phyloP scores from a whole-genome alignment of 1,140 invertebrate genomes.

The Papilio xuthus region DNA sequence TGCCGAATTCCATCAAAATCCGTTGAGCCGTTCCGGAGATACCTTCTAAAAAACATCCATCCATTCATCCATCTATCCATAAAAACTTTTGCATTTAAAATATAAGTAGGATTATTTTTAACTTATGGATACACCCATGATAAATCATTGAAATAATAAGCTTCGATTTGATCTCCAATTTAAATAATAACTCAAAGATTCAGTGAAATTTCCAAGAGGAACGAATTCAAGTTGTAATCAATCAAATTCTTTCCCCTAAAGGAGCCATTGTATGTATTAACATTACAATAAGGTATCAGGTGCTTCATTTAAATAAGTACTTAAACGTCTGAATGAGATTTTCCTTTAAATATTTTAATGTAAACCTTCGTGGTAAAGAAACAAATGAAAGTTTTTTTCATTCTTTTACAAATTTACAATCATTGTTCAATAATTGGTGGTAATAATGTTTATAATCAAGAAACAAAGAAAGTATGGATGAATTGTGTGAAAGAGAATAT shows the following conservation, averaged over 20 bases:
- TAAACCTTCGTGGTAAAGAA: not conserved
- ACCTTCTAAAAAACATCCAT: too few species aligned
- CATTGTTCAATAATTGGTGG: too few species aligned
- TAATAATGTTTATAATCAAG: too few species aligned
- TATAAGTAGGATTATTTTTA: not conserved
- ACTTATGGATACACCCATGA: not conserved
- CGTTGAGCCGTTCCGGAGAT: too few species aligned
- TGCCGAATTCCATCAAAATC: too few species aligned
- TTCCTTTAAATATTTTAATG: slow-evolving; percentile 14
- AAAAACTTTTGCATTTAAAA: too few species aligned
- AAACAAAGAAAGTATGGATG: too few species aligned
- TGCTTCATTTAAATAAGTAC: slow-evolving; percentile 32
- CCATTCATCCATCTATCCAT: too few species aligned
- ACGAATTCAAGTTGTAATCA: slow-evolving; percentile 32
- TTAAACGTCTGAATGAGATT: slow-evolving; percentile 23
- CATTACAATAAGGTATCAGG: slow-evolving; percentile 38
- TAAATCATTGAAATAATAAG: not conserved
- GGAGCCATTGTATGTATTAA: slow-evolving; percentile 30
- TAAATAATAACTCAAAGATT: not conserved
- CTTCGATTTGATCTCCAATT: not conserved
- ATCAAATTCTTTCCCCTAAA: slow-evolving; percentile 31
- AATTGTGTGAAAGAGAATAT: too few species aligned
- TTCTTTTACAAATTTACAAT: too few species aligned
- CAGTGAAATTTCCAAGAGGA: not conserved
- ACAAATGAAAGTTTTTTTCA: not conserved